These are phyloP conservation scores for Holothuria glaberrima DNA, from an alignment of 35 echinoderm and acorn worm genomes.

Conservation along the genomic window DNA sequence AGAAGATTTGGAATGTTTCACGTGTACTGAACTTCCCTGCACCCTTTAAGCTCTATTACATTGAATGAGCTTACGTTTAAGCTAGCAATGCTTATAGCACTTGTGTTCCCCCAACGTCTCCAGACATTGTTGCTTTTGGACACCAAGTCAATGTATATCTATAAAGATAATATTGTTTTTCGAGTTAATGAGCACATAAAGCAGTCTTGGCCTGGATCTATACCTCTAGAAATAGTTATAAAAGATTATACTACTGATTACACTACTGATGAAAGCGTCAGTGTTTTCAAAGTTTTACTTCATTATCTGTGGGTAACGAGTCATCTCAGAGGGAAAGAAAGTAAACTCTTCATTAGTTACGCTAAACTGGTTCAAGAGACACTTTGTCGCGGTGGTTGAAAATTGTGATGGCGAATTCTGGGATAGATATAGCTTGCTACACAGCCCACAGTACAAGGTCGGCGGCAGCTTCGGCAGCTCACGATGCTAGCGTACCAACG, in stretches of 20 bases:
- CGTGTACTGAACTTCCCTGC: neutral
- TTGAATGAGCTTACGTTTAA: slow-evolving; percentile 1
- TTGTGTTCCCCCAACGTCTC: slow-evolving; percentile 13
- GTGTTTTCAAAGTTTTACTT: neutral
- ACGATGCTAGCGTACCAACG: too few relatives aligned
- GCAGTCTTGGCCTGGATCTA: neutral
- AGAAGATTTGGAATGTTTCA: neutral
- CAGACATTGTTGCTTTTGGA: slow-evolving; percentile 7
- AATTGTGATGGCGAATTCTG: slow-evolving; percentile 5
- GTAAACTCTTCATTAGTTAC: neutral
- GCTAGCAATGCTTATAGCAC: slow-evolving; percentile 3
- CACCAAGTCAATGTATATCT: slow-evolving; percentile 1
- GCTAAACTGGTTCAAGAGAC: neutral
- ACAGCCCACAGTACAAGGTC: neutral
- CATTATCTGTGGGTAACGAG: neutral
- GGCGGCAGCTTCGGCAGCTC: neutral
- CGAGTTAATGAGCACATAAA: neutral
- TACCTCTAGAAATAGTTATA: neutral
- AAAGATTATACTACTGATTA: neutral
- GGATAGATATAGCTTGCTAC: slow-evolving; percentile 7
- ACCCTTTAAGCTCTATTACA: neutral
- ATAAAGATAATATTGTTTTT: slow-evolving; percentile 11
- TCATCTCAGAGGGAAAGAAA: slow-evolving; percentile 4
- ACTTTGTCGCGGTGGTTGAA: slow-evolving; percentile 7
- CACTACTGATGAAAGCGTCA: neutral